These are phyloP conservation scores for Desmodus rotundus DNA, from an alignment of 2,113 vertebrate species.

Conservation along the genomic window DNA sequence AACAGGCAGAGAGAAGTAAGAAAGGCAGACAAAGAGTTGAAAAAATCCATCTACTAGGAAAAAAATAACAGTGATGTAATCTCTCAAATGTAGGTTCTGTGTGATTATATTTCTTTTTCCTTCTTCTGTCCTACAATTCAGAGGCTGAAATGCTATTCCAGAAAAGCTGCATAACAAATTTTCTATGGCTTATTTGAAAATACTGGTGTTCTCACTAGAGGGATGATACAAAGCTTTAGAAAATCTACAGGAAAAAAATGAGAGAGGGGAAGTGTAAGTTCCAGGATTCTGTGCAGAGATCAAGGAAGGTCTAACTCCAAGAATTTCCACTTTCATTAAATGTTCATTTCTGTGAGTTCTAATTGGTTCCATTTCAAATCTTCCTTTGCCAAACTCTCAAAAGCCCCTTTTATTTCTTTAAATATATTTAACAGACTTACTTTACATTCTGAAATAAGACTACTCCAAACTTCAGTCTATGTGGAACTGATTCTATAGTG, in stretches of 20 bases:
- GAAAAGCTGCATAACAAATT: background rate
- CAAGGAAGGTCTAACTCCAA: conserved; percentile 1
- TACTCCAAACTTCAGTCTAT: background rate
- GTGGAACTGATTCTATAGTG: background rate
- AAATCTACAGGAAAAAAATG: background rate
- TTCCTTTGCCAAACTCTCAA: conserved; percentile 9
- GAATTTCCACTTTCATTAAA: background rate
- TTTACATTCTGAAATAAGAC: background rate
- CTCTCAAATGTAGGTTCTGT: background rate
- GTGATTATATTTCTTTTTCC: background rate
- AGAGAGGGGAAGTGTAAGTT: background rate
- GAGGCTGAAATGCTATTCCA: background rate
- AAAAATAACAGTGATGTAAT: background rate
- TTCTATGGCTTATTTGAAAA: background rate
- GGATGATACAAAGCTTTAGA: background rate
- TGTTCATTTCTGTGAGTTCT: conserved; percentile 14
- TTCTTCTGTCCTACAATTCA: background rate
- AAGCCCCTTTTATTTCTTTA: conserved; percentile 23
- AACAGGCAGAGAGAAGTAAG: background rate
- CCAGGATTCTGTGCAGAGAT: background rate
- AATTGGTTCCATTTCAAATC: conserved; percentile 14
- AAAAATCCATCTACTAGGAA: background rate
- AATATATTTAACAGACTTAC: conserved; percentile 17
- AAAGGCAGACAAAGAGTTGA: background rate
- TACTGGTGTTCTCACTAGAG: background rate